Evolutionary conservation across 2,113 vertebrate species (phyloP), one percentile per base, ranked within the genome.

Genomic region (Esox niger): DNA sequence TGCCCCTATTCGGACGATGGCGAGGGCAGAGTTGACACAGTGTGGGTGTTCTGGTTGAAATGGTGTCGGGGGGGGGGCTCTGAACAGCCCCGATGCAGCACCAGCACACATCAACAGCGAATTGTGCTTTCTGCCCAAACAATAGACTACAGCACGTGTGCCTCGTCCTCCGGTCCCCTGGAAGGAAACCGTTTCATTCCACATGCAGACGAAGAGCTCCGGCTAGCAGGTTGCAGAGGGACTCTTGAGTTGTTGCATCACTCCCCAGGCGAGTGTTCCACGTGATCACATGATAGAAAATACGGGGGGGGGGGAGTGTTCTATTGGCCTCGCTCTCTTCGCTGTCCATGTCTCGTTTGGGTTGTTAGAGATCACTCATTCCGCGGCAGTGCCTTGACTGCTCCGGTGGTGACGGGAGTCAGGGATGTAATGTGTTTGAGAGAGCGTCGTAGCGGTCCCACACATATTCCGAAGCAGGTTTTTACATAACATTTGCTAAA

Each of bases 11-110:
- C 78, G 82, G 78, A 87, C 81, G 86, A 82, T 80, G 67, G 81
- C 73, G 56, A 64, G 73, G 76, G 78, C 84, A 78, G 74, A 82
- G 79, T 83, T 85, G 77, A 76, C 82, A 81, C 66, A 54, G 80
- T 75, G 85, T 88, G 81, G 85, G 87, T 68, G 84, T 64, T 68
- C 82, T 86, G 84, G 82, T 84, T 86, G 77, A 84, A 78, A 69
- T 66, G 79, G 75, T 79, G 72, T 62, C 68, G 15, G 61, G 80
- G 68, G 78, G 85, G 64, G 71, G 67, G 69, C 80, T 83, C 78
- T 80, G 68, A 79, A 70, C 38, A 70, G 67, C 62, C 82, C 38
- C 78, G 75, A 74, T 82, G 78, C 80, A 71, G 70, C 27, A 57
- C 56, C 83, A 82, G n/a, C n/a, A n/a, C n/a, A 85, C 84, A 77